These are phyloP conservation scores for Diphyllodes magnificus DNA, from an alignment of 2,113 vertebrate genomes.

Conservation along the genomic window DNA sequence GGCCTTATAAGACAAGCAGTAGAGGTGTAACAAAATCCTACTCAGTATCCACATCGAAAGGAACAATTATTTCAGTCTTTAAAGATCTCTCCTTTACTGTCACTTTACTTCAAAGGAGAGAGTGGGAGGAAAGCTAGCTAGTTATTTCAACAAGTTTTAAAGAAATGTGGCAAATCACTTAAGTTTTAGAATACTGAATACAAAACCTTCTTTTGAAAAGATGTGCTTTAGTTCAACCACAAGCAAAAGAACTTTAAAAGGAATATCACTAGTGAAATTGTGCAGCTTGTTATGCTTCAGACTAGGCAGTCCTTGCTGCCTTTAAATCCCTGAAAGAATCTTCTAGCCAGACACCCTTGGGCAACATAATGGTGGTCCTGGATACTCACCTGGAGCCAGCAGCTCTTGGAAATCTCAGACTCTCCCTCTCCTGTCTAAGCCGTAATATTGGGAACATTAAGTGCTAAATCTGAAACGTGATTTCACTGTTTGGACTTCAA, in stretches of 20 bases:
- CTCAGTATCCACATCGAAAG: background rate
- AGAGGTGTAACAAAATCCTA: background rate
- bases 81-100: background rate
- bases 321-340: background rate
- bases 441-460: background rate
- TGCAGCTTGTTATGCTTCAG: fast-evolving
- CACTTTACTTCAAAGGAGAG: background rate
- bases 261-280: background rate
- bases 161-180: background rate
- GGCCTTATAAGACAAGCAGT: background rate
- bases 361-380: background rate
- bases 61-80: background rate
- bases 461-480: background rate
- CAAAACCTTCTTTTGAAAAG: background rate
- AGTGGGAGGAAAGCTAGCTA: background rate
- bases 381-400: background rate
- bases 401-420: background rate
- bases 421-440: background rate
- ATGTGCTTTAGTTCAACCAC: background rate
- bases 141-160: background rate
- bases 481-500: conserved; percentile 20
- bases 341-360: background rate
- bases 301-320: background rate
- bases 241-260: background rate
- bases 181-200: background rate